These are phyloP conservation scores for Globodera rostochiensis DNA, from an alignment of 1,140 invertebrate species.

Conservation along the genomic window DNA sequence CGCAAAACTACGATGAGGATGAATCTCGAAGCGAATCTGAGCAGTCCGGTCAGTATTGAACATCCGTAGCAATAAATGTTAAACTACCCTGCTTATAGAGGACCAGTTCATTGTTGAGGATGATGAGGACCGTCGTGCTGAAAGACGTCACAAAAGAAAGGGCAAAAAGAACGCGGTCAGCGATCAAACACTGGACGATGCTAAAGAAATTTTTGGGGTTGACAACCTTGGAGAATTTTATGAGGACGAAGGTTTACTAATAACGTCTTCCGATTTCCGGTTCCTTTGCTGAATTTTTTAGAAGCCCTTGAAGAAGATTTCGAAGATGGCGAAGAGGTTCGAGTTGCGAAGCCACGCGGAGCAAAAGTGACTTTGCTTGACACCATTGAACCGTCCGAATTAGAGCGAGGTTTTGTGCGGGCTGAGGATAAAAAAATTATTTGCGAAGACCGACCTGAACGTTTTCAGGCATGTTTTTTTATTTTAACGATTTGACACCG, in stretches of 20 bases:
- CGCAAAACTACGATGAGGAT: constrained; percentile 65
- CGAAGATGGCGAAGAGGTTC: constrained; percentile 57
- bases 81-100: constrained; percentile 31
- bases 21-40: constrained; percentile 53
- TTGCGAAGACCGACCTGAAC: constrained; percentile 68
- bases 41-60: constrained; percentile 69
- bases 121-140: constrained; percentile 30
- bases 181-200: constrained; percentile 85
- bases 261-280: neutral
- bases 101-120: constrained; percentile 54
- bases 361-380: constrained; percentile 75
- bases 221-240: constrained; percentile 44
- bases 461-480: constrained; percentile 65
- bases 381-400: constrained; percentile 88
- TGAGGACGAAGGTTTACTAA: constrained; percentile 36
- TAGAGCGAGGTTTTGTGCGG: constrained; percentile 92
- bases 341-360: constrained; percentile 36
- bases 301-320: constrained; percentile 38
- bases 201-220: constrained; percentile 93
- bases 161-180: constrained; percentile 26
- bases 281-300: constrained; percentile 19
- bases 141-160: constrained; percentile 29
- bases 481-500: neutral
- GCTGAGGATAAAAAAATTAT: constrained; percentile 85
- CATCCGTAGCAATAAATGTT: neutral